These are phyloP conservation scores for Pomacea canaliculata DNA, from an alignment of 2,888 invertebrate genomes.

Conservation along the genomic window DNA sequence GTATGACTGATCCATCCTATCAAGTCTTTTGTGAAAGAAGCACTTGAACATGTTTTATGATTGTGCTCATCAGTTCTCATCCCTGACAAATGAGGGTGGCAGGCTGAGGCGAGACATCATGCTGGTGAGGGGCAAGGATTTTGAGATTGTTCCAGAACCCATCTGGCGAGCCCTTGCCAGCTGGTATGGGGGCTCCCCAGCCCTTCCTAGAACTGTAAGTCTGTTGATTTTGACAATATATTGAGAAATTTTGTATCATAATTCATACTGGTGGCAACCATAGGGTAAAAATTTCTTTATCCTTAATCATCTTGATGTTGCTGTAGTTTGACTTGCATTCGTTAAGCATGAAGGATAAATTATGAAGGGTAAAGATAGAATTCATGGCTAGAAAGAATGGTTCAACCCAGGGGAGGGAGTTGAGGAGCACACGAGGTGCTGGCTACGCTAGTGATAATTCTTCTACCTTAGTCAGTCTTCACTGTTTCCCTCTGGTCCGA, in stretches of 20 bases:
- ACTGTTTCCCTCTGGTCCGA: too few relatives aligned
- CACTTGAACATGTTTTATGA: neutral
- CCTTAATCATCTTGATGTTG: neutral
- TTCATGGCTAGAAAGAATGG: too few relatives aligned
- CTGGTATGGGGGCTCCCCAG: conserved; percentile 86
- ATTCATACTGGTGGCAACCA: neutral
- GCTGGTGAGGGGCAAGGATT: conserved; percentile 84
- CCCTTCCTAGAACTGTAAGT: conserved; percentile 81
- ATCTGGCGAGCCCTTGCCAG: conserved; percentile 86
- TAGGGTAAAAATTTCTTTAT: neutral
- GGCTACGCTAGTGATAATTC: too few relatives aligned
- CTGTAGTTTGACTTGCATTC: too few relatives aligned
- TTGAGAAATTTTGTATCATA: too few relatives aligned
- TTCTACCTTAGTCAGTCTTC: too few relatives aligned
- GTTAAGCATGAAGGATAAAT: too few relatives aligned
- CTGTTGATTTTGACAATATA: neutral
- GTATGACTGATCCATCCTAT: too few relatives aligned
- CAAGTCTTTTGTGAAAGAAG: too few relatives aligned
- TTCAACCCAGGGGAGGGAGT: too few relatives aligned
- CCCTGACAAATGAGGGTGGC: conserved; percentile 90
- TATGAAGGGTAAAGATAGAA: too few relatives aligned
- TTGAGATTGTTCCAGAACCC: conserved; percentile 87
- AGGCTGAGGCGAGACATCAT: conserved; percentile 81
- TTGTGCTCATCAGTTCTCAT: conserved; percentile 73
- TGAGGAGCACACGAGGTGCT: too few relatives aligned